A percentile compares a stretch with the other conserved stretches of the same genome.
Evolutionary conservation across 1,140 invertebrate species (phyloP).

Genomic region (Hyles vespertilio): DNA sequence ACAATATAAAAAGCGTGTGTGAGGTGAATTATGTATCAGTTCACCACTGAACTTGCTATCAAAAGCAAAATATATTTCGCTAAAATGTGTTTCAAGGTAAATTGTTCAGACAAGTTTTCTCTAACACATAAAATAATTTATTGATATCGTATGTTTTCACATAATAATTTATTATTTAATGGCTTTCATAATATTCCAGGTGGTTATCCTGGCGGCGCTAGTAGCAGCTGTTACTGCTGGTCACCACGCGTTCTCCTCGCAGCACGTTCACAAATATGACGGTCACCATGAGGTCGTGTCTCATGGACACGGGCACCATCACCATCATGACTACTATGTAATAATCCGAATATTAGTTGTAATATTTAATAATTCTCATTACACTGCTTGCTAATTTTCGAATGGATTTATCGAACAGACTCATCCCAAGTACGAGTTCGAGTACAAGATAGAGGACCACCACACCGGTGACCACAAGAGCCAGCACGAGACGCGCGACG

Average conservation of each 20-base stretch:
- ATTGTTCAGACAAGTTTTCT: no score
- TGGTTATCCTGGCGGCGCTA: slow-evolving; percentile 4
- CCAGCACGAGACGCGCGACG: slow-evolving; percentile 41
- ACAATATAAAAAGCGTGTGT: slow-evolving; percentile 7
- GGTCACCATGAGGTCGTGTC: slow-evolving; percentile 10
- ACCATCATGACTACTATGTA: slow-evolving; percentile 10
- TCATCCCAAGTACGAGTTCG: slow-evolving; percentile 48
- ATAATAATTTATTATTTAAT: no score
- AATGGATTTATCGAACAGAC: not conserved
- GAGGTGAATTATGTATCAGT: not conserved
- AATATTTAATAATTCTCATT: no score
- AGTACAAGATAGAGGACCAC: slow-evolving; percentile 54
- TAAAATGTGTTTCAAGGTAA: slow-evolving; percentile 7
- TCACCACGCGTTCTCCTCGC: slow-evolving; percentile 16
- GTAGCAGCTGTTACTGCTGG: slow-evolving; percentile 3
- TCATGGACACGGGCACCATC: slow-evolving; percentile 9
- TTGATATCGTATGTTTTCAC: no score
- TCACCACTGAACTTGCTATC: not conserved
- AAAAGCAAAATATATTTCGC: no score
- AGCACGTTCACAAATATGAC: slow-evolving; percentile 14
- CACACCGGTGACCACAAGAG: slow-evolving; percentile 42
- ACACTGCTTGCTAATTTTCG: no score
- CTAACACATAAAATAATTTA: no score
- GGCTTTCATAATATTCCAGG: not conserved
- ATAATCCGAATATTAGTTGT: no score